Conservation (phyloP, 2,888 invertebrate species). For the Orchestes rusci region DNA sequence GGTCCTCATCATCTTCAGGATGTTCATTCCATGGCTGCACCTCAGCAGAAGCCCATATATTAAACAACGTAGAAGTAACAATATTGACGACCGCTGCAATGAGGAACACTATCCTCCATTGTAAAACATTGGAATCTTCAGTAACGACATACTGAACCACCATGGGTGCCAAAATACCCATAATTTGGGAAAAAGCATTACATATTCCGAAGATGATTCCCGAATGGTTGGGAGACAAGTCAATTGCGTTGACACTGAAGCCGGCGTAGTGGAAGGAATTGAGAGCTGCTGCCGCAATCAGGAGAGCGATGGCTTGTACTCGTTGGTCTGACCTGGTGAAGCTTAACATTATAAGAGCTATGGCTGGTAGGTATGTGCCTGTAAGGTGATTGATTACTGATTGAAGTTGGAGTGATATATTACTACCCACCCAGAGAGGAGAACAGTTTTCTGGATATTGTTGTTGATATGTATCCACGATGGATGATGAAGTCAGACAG, state of each 20-base stretch:
- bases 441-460: conserved; percentile 56
- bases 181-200: conserved; percentile 65
- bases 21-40: conserved; percentile 29
- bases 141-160: conserved; percentile 60
- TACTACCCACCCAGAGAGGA: no score
- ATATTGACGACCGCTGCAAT: conserved; percentile 63
- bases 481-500: conserved; percentile 55
- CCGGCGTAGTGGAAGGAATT: conserved; percentile 69
- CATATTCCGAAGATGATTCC: conserved; percentile 79
- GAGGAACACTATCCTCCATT: conserved; percentile 71
- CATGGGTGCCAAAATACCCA: conserved; percentile 70
- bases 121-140: no score
- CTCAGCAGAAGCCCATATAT: conserved; percentile 47
- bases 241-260: conserved; percentile 71
- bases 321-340: conserved; percentile 47
- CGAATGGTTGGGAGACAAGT: conserved; percentile 75
- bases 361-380: conserved; percentile 50
- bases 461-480: conserved; percentile 37
- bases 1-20: not conserved
- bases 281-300: conserved; percentile 64
- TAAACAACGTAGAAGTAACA: conserved; percentile 58
- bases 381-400: no score
- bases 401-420: no score
- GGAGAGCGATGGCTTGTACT: conserved; percentile 53
- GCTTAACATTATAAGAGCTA: conserved; percentile 56